Base-by-base conservation (phyloP, 2,113 vertebrate species). In the Onychorhynchus coronatus region DNA sequence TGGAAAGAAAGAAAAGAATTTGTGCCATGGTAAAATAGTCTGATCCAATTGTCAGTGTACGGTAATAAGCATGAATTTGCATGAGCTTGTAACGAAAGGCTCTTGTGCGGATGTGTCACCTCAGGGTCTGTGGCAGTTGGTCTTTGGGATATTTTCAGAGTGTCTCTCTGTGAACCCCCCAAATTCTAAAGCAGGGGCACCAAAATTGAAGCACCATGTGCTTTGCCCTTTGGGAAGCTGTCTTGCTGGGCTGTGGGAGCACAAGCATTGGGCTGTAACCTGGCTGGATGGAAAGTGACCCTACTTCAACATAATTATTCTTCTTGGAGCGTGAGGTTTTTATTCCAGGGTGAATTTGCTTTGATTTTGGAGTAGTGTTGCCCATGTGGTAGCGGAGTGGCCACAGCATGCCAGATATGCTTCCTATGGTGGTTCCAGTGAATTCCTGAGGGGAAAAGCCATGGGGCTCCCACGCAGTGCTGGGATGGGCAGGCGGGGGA, bases 361-460 rank as follows among this genome's bases (percentile, higher is more conserved):
- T 89, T 42, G 74, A 31, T 73, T 88, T 72, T 39, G 67, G 73
- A 73, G 70, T 28, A 10, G 46, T 6, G 1, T 35, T 58, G 91
- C 67, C 84, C 23, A 4, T 12, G 3, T 52, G 30, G 55, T 31
- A 19, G 55, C 1, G 52, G 28, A 56, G 27, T 1, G 9, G 35
- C 30, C 2, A 1, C 68, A 5, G 42, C 7, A 0, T 1, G 1
- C 21, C 3, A 35, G 73, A 18, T 44, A 1, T 0, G 2, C n/a
- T 77, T 55, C 55, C 41, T 9, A 22, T 2, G 1, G 77, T 0
- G 1, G 30, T 15, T 22, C 25, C 0, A 7, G 39, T 21, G 55
- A 61, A 18, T 74, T 76, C 59, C 47, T 1, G 0, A 18, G 8
- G 8, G 6, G 3, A 8, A 37, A 86, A 63, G 27, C 61, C 5